A percentile compares a stretch with the other conserved stretches of the same genome.
Evolutionary conservation across 2,888 invertebrate genomes (phyloP).

Genomic region (Andrena dorsata): DNA sequence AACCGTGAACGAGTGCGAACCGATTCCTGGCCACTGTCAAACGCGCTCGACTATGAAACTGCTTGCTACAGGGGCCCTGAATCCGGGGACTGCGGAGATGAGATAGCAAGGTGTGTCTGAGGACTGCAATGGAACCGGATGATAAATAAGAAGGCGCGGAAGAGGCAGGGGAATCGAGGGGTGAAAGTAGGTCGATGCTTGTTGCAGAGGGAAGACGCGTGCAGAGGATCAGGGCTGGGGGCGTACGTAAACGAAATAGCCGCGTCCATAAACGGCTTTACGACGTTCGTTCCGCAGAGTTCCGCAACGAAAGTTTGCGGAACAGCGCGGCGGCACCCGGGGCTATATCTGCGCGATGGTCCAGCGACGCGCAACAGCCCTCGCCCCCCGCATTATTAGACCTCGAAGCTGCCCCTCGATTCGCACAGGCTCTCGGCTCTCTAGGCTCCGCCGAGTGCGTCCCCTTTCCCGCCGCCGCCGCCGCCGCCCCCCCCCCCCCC

Average conservation of each 20-base stretch:
- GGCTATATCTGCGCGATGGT: slow-evolving; percentile 24
- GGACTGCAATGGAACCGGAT: background rate
- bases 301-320: slow-evolving; percentile 22
- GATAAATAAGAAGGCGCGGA: background rate
- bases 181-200: slow-evolving; percentile 9
- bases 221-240: too few relatives aligned
- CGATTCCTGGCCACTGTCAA: background rate
- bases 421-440: background rate
- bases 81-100: too few relatives aligned
- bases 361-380: slow-evolving; percentile 7
- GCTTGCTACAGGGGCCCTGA: background rate
- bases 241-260: slow-evolving; percentile 4
- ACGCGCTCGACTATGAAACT: background rate
- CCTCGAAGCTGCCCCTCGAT: slow-evolving; percentile 4
- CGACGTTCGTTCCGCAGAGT: slow-evolving; percentile 15
- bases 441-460: background rate
- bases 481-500: background rate
- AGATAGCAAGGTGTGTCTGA: background rate
- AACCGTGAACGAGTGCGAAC: background rate
- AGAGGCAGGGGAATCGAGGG: background rate
- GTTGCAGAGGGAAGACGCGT: background rate
- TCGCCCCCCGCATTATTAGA: slow-evolving; percentile 13
- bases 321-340: background rate
- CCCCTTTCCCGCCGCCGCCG: background rate
- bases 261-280: slow-evolving; percentile 24